These are phyloP conservation scores for Olivierus martensii DNA, from an alignment of 1,140 invertebrate species.

Conservation along the genomic window DNA sequence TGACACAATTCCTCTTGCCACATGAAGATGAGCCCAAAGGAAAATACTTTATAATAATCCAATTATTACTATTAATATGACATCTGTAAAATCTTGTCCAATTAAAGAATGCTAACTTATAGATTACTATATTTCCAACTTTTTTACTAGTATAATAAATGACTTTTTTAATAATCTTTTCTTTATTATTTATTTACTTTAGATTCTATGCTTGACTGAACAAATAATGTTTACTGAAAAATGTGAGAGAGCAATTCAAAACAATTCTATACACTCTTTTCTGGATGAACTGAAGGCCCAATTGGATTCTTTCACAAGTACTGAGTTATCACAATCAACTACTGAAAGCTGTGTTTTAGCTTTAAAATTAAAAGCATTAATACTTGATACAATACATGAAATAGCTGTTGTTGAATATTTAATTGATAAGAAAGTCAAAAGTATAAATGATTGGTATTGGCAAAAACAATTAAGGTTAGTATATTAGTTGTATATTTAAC, in stretches of 20 bases:
- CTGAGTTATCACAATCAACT: conserved; percentile 25
- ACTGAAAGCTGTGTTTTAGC: conserved; percentile 30
- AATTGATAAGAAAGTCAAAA: conserved; percentile 43
- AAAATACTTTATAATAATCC: too few relatives aligned
- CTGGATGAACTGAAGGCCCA: conserved; percentile 37
- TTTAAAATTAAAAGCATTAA: conserved; percentile 60
- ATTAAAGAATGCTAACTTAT: too few relatives aligned
- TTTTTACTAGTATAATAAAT: too few relatives aligned
- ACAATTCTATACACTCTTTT: conserved; percentile 43
- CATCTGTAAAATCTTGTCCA: too few relatives aligned
- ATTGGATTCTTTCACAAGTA: conserved; percentile 46
- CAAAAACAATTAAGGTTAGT: conserved; percentile 81
- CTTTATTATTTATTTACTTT: conserved; percentile 5
- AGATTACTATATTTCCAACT: too few relatives aligned
- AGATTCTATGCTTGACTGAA: conserved; percentile 57
- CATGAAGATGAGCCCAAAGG: too few relatives aligned
- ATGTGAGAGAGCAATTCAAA: conserved; percentile 61
- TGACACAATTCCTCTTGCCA: too few relatives aligned
- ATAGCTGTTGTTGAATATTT: conserved; percentile 65
- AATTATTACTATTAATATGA: too few relatives aligned
- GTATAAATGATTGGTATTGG: conserved; percentile 69
- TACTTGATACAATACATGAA: conserved; percentile 88
- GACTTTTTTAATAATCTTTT: too few relatives aligned
- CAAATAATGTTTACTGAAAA: conserved; percentile 63
- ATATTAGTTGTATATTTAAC: background rate